A percentile compares a stretch with the other conserved stretches of the same genome.
Conservation (phyloP, 2,113 vertebrate species). For the Psilopsiagon aymara region DNA sequence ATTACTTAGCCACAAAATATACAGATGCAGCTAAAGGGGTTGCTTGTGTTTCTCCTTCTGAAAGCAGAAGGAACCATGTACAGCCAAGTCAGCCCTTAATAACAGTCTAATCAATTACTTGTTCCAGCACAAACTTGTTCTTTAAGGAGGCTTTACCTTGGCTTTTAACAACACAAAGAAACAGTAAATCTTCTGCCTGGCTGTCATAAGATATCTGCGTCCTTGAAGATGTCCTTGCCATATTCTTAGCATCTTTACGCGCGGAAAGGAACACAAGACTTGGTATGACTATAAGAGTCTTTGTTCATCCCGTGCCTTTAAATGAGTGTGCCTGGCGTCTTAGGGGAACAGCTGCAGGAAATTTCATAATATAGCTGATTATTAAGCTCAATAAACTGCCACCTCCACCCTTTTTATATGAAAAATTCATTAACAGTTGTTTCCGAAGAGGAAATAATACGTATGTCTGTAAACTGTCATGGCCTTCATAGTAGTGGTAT, state of each 20-base stretch:
- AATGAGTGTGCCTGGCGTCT: fast-evolving
- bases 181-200: background rate
- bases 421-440: background rate
- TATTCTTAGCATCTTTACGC: background rate
- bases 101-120: background rate
- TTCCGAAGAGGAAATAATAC: background rate
- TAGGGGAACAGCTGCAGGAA: background rate
- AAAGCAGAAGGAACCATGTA: background rate
- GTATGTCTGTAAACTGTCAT: background rate
- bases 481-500: background rate
- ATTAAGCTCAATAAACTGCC: background rate
- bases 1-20: background rate
- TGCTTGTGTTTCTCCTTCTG: background rate
- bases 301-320: background rate
- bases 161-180: background rate
- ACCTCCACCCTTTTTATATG: background rate
- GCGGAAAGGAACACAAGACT: background rate
- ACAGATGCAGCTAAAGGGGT: background rate
- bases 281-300: background rate
- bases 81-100: background rate
- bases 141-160: background rate
- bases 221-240: background rate
- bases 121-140: background rate
- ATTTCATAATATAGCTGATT: background rate
- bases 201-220: background rate